These are phyloP conservation scores for Stictocephala bisonia DNA, from an alignment of 2,888 invertebrate species.

Conservation along the genomic window DNA sequence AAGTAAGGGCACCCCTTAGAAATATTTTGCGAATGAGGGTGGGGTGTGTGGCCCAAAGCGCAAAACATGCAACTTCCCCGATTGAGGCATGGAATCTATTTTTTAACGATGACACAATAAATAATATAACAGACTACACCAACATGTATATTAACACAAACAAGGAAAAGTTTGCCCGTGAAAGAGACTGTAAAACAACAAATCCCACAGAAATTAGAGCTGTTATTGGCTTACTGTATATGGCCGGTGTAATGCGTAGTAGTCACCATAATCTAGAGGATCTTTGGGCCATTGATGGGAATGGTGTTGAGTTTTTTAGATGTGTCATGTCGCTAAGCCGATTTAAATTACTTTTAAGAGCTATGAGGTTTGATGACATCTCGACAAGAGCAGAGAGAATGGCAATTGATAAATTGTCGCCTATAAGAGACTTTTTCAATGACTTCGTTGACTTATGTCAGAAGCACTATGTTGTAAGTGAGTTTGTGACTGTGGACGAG, in stretches of 20 bases:
- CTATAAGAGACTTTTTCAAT: background rate
- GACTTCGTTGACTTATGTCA: too few species aligned
- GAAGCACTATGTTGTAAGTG: too few species aligned
- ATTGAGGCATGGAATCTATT: constrained; percentile 6
- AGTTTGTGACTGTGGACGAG: background rate
- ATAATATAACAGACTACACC: constrained; percentile 16
- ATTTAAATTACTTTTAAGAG: background rate
- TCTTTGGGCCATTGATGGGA: too few species aligned
- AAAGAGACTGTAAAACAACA: background rate
- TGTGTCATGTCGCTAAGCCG: background rate
- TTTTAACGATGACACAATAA: too few species aligned
- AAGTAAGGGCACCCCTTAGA: background rate
- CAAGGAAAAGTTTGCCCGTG: background rate
- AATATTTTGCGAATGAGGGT: constrained; percentile 16
- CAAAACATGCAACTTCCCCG: background rate
- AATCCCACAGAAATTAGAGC: too few species aligned
- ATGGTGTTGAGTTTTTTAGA: constrained; percentile 27
- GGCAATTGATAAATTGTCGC: background rate
- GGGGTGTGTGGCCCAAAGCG: background rate
- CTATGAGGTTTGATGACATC: too few species aligned
- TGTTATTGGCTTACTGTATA: too few species aligned
- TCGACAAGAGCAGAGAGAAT: too few species aligned
- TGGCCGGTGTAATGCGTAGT: too few species aligned
- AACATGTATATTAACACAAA: background rate
- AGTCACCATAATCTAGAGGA: background rate